Evolutionary conservation across 1,140 invertebrate species (phyloP).

Genomic region (Melitaea cinxia): DNA sequence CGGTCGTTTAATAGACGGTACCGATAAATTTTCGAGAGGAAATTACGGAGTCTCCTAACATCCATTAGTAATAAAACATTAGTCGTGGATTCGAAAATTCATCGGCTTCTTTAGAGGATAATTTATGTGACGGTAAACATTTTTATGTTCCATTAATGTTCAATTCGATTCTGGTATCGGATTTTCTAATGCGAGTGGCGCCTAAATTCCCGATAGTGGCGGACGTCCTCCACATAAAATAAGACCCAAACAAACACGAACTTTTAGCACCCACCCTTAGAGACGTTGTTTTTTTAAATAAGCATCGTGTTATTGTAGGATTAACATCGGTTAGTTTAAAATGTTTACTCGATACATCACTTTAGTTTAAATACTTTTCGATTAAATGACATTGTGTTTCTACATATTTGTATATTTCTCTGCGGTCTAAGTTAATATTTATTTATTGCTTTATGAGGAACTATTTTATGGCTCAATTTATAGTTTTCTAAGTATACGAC

Average conservation of each 20-base stretch:
- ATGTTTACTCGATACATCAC: constrained; percentile 57
- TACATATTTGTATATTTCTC: too few relatives aligned
- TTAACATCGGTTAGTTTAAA: constrained; percentile 52
- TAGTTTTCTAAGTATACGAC: too few relatives aligned
- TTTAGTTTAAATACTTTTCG: constrained; percentile 25
- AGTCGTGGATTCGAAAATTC: constrained; percentile 60
- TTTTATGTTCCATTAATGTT: constrained; percentile 77
- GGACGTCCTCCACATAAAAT: constrained; percentile 64
- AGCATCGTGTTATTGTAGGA: constrained; percentile 61
- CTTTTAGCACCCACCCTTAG: constrained; percentile 62
- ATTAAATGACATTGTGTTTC: background rate
- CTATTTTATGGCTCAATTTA: too few relatives aligned
- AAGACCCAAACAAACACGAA: constrained; percentile 71
- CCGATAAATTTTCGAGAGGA: constrained; percentile 62
- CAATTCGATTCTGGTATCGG: constrained; percentile 72
- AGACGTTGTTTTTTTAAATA: constrained; percentile 68
- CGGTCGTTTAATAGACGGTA: constrained; percentile 31
- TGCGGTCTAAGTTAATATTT: too few relatives aligned
- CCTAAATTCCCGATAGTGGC: constrained; percentile 62
- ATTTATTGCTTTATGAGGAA: too few relatives aligned
- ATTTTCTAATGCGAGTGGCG: constrained; percentile 74
- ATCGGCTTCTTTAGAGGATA: constrained; percentile 73
- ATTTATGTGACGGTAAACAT: constrained; percentile 78
- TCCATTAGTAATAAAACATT: constrained; percentile 74
- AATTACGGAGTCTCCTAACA: constrained; percentile 61